Evolutionary conservation across 2,888 invertebrate species (phyloP), one percentile per base, ranked within the genome.

Genomic region (Pristionchus maxplancki): DNA sequence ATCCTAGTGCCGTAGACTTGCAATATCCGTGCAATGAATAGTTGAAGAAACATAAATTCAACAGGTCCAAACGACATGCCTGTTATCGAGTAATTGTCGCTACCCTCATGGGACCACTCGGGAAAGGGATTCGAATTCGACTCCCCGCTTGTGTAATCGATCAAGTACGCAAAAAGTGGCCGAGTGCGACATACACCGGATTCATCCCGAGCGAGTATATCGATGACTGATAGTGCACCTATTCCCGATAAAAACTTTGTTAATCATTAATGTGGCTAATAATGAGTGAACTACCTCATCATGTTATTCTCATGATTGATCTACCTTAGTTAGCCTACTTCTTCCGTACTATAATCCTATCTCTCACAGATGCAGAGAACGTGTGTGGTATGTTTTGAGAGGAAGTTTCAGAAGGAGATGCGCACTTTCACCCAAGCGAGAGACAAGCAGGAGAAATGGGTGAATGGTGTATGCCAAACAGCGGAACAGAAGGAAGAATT

Each of bases 91-190:
- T 67, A 1, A 31, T 67, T 5, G 17, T 67, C 4, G 64, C 64
- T 11, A 17, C 31, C 17, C 28, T 31, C 11, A 15, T 78, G 17
- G 78, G 78, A 1, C 78, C 78, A 1, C 37, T 78, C 11, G 78
- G 78, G 6, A 15, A n/a, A 40, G 74, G 74, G 20, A 20, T 20
- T 1, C 74, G 74, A 17, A 24, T 74, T 11, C 37, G 74, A 37
- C 74, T 74, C 9, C 74, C 74, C 15, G 74, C 74, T 20, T 74
- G 74, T n/a, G 74, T 74, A 20, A 44, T 74, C 40, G 20, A 74
- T 4, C 20, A 40, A 37, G 44, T 74, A 2, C 17, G 74, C 15
- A 53, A 50, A 8, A 82, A 15, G 24, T 82, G 82, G 82, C 82
- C 82, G 3, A 53, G 50, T 53, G 3, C 53, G 6, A 31, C 37